Conservation (phyloP, 2,888 invertebrate genomes). For the Operophtera brumata region DNA sequence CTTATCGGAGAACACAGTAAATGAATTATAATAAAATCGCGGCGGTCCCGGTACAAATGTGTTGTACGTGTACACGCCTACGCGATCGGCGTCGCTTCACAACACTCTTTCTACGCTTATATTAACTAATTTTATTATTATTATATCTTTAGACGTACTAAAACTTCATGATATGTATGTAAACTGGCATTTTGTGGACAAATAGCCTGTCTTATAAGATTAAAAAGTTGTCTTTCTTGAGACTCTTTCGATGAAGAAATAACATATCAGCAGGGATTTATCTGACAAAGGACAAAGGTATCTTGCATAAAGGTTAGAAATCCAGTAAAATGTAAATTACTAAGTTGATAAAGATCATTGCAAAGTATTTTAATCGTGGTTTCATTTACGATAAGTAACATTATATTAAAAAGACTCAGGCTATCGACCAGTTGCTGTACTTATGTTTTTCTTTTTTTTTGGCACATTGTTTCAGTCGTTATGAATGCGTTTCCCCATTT, state of each 20-base stretch:
- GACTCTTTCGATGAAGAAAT: slow-evolving; percentile 2
- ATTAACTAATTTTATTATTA: slow-evolving; percentile 38
- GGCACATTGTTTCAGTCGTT: too few species aligned
- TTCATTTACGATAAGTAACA: too few species aligned
- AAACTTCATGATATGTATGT: slow-evolving; percentile 20
- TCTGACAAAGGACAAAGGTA: not conserved
- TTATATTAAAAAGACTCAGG: too few species aligned
- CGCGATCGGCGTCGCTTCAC: slow-evolving; percentile 38
- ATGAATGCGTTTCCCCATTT: too few species aligned
- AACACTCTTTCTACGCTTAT: slow-evolving; percentile 37
- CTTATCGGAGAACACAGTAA: slow-evolving; percentile 65
- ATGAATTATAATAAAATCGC: slow-evolving; percentile 76
- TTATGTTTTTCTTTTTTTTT: too few species aligned
- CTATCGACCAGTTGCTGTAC: too few species aligned
- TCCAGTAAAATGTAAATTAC: too few species aligned
- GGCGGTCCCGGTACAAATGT: slow-evolving; percentile 69
- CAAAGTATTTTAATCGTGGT: too few species aligned
- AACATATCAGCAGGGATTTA: not conserved
- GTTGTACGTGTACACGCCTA: slow-evolving; percentile 68
- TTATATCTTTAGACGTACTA: slow-evolving; percentile 18
- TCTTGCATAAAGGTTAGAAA: too few species aligned
- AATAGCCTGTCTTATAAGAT: slow-evolving; percentile 22
- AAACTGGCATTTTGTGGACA: slow-evolving; percentile 24
- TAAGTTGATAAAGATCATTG: too few species aligned
- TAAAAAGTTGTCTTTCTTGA: slow-evolving; percentile 2